Percentiles rank a stretch among this genome's conserved stretches.
These are phyloP conservation scores for Exaiptasia diaphana DNA, from an alignment of 64 coral and sea anemone species.

Conservation along the genomic window DNA sequence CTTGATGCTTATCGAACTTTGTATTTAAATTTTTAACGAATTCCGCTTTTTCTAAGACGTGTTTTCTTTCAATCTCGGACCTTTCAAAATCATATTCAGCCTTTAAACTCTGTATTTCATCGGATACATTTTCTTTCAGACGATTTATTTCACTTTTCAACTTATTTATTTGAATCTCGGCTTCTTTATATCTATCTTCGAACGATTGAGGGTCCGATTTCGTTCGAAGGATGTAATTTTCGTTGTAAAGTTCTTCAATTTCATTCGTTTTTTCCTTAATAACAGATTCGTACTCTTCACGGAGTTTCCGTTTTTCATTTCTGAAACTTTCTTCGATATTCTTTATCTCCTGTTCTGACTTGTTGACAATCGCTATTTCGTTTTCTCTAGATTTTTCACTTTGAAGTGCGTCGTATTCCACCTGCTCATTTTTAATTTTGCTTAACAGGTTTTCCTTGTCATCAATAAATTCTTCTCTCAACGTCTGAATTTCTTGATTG, in stretches of 20 bases:
- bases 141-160: not conserved
- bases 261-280: conserved; percentile 51
- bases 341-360: not conserved
- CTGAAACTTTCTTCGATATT: conserved; percentile 14
- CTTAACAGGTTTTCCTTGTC: conserved; percentile 42
- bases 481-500: conserved; percentile 49
- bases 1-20: conserved; percentile 12
- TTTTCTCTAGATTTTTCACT: not conserved
- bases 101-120: not conserved
- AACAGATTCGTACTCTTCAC: conserved; percentile 28
- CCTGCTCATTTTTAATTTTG: conserved; percentile 50
- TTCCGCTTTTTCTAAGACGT: conserved; percentile 58
- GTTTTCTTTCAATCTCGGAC: conserved; percentile 36
- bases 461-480: conserved; percentile 43
- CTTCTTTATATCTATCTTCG: conserved; percentile 10
- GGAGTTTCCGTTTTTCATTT: conserved; percentile 42
- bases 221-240: not conserved
- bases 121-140: not conserved
- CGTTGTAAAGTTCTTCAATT: conserved; percentile 41
- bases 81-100: conserved; percentile 16
- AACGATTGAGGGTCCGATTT: conserved; percentile 15
- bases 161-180: conserved; percentile 38
- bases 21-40: conserved; percentile 34
- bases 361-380: not conserved
- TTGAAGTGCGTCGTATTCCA: conserved; percentile 30